Base-by-base conservation (phyloP, 2,113 vertebrate genomes). In the Maccullochella peelii region DNA sequence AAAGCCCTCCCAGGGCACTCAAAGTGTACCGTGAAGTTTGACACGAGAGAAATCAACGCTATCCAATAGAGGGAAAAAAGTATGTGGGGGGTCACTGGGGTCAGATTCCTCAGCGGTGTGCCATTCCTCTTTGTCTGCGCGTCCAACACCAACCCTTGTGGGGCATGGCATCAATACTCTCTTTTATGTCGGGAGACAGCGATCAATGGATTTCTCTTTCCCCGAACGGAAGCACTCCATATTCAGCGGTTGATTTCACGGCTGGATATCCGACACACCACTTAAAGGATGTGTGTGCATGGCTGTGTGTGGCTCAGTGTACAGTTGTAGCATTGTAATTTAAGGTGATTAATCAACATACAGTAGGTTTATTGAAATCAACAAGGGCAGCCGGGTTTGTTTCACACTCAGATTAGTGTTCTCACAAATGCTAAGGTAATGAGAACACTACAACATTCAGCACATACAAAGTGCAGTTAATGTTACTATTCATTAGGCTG, bases 181-280 rank as follows among this genome's bases (percentile, higher is more conserved):
- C 87, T 90, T 92, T 93, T 88, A 93, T 92, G 90, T 91, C 81
- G 70, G 90, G 79, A 94, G 91, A 93, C 92, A 92, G 86, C 92
- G 59, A 94, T 94, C 94, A 70, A 94, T 93, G 80, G 62, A 67
- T 80, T 79, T 88, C 87, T 80, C 84, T 80, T 86, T 90, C 79
- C 79, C 86, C 38, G 71, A 85, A 89, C 89, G 89, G 93, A 95
- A 93, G 89, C 88, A 88, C 91, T 95, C 93, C 86, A 85, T 92
- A 93, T 90, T 91, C 92, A 86, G 93, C 77, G 85, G 92, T 92
- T 91, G 84, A 87, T 92, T 94, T 94, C 92, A 80, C 77, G 58
- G 84, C 74, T 91, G 86, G 86, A 90, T 86, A 91, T 93, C 88
- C 65, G 87, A 91, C 85, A 90, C 83, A 77, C 69, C 83, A 80